These are phyloP conservation scores for Euura lappo DNA, from an alignment of 1,140 invertebrate species.

Conservation along the genomic window DNA sequence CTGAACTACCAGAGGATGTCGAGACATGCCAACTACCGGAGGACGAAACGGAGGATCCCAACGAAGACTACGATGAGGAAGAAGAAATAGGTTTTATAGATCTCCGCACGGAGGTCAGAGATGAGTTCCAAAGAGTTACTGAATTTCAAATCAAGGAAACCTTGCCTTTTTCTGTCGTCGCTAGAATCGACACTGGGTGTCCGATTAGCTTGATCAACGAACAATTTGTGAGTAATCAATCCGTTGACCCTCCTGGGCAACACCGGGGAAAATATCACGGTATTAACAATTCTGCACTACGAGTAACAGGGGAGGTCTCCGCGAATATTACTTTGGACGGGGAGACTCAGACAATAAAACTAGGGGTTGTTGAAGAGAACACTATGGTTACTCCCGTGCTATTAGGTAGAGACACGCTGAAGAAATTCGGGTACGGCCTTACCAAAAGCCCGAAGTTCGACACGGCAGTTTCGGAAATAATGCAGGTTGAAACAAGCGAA, in stretches of 20 bases:
- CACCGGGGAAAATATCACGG: conserved; percentile 21
- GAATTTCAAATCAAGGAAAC: background rate
- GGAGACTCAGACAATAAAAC: background rate
- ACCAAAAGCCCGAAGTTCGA: background rate
- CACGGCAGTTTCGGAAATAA: background rate
- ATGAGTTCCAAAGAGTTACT: conserved; percentile 11
- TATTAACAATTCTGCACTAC: background rate
- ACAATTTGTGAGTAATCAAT: background rate
- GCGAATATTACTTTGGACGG: background rate
- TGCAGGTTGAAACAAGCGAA: background rate
- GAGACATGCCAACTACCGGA: background rate
- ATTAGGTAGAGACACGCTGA: background rate
- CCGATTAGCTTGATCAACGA: conserved; percentile 10
- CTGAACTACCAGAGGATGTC: too few species aligned
- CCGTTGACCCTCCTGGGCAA: background rate
- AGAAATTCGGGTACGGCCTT: background rate
- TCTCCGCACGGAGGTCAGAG: background rate
- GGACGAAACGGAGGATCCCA: background rate
- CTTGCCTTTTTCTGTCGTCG: background rate
- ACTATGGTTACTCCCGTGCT: conserved; percentile 4
- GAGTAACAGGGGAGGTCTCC: background rate
- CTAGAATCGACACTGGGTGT: conserved; percentile 16
- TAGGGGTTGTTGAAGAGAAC: background rate
- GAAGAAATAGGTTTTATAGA: conserved; percentile 17
- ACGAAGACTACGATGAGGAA: background rate